Conservation (phyloP, 2,797 vertebrate genomes). For the Neosalanx taihuensis region DNA sequence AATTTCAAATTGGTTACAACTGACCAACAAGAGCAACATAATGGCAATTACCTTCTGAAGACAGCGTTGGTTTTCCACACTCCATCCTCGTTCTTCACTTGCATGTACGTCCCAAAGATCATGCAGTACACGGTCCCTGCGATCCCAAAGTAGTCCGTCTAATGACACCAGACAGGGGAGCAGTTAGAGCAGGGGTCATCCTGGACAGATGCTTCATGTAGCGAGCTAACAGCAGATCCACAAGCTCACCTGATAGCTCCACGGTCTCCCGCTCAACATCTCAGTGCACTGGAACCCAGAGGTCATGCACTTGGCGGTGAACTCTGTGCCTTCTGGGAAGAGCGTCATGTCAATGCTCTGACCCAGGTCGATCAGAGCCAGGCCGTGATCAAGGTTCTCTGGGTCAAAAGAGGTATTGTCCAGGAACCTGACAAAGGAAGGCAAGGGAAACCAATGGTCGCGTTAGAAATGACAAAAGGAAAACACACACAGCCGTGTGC, state of each 20-base stretch:
- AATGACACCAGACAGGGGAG: constrained; percentile 17
- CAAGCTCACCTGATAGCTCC: constrained; percentile 88
- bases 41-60: constrained; percentile 79
- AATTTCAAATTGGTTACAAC: no score
- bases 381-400: constrained; percentile 78
- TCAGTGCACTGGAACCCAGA: constrained; percentile 93
- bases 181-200: neutral
- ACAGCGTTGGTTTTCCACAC: constrained; percentile 81
- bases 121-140: constrained; percentile 89
- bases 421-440: constrained; percentile 76
- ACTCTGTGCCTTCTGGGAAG: constrained; percentile 83
- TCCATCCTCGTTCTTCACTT: constrained; percentile 75
- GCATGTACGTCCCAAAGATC: constrained; percentile 93
- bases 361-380: constrained; percentile 88
- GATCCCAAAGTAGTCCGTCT: constrained; percentile 93
- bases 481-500: no score
- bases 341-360: constrained; percentile 92
- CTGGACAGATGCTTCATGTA: neutral
- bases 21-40: no score
- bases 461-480: no score
- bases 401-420: constrained; percentile 72
- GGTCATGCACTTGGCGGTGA: constrained; percentile 84
- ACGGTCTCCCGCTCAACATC: constrained; percentile 86
- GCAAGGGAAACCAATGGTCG: neutral
- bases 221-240: neutral